Evolutionary conservation across 2,797 vertebrate species (phyloP), one percentile per base, ranked within the genome.

Genomic region (Delichon dasypus): DNA sequence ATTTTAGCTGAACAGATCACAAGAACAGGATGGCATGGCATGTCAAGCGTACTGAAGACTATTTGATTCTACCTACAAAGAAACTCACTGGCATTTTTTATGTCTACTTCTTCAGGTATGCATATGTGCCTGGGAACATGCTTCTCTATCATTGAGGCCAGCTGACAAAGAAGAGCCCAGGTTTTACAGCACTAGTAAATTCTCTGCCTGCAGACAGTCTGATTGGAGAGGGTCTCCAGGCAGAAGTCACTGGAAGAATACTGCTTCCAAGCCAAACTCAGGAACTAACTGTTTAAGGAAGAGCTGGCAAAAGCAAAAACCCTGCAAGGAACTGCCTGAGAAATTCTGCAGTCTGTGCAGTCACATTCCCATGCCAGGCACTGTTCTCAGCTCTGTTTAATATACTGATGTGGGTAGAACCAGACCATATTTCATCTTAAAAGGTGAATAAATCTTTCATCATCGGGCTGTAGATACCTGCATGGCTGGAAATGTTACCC

Each of bases 391-490:
- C 2, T 10, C 57, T 45, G 13, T 60, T 79, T 76, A 82, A 89
- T 83, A 77, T 88, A 91, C 45, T 42, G 34, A 54, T 2, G 1
- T 38, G 86, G 29, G 42, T 26, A 90, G 3, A 89, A 20, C 10
- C 48, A 65, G 36, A 71, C 13, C 3, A 57, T 80, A 90, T 74
- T 88, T 96, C 85, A 82, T 80, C 47, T 26, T 83, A 89, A 89
- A 90, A 85, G 45, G 40, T 44, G 42, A 82, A 94, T 85, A 62
- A 88, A n/a, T 92, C 89, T 93, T 94, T 86, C 36, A 13, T 83
- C 61, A 61, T 54, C 0, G 0, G 32, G 40, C 5, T 79, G 40
- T n/a, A 93, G 60, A 36, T 47, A 67, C 15, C 26, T 85, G 13
- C 9, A 13, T 22, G 66, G 5, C 27, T 60, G 48, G 18, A 81